phyloP scores from a whole-genome alignment of 2,888 invertebrate species.

The Pammene fasciana region DNA sequence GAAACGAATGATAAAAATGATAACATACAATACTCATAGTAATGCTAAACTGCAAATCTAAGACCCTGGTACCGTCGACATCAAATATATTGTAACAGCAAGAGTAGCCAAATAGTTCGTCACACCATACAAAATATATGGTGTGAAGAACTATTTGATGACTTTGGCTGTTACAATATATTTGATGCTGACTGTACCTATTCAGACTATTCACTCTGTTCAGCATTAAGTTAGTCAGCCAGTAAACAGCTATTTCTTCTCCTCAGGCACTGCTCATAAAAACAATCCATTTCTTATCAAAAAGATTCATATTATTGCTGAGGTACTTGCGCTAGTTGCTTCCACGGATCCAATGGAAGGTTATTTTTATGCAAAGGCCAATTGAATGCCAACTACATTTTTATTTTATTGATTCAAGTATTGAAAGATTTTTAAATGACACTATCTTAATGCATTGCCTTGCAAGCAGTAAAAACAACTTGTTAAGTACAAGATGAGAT shows the following conservation, averaged over 20 bases:
- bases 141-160: too few relatives aligned
- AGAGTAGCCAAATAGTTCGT: too few relatives aligned
- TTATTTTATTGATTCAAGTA: slow-evolving; percentile 8
- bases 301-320: slow-evolving; percentile 2
- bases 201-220: too few relatives aligned
- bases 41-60: too few relatives aligned
- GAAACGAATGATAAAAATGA: too few relatives aligned
- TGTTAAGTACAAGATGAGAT: neutral
- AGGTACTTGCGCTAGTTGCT: neutral
- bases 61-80: too few relatives aligned
- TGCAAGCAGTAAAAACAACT: neutral
- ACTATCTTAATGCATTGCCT: neutral
- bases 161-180: too few relatives aligned
- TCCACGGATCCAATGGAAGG: slow-evolving; percentile 1
- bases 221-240: neutral
- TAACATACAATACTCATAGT: too few relatives aligned
- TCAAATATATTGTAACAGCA: too few relatives aligned
- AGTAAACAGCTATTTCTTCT: neutral
- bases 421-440: slow-evolving; percentile 14
- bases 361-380: slow-evolving; percentile 21
- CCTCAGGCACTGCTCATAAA: neutral
- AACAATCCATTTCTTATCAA: slow-evolving; percentile 2
- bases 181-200: too few relatives aligned
- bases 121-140: too few relatives aligned
- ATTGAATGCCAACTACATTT: slow-evolving; percentile 27